A percentile compares a stretch with the other conserved stretches of the same genome.
Evolutionary conservation across 2,797 vertebrate species (phyloP).

Genomic region (Schizopygopsis malacanthus): DNA sequence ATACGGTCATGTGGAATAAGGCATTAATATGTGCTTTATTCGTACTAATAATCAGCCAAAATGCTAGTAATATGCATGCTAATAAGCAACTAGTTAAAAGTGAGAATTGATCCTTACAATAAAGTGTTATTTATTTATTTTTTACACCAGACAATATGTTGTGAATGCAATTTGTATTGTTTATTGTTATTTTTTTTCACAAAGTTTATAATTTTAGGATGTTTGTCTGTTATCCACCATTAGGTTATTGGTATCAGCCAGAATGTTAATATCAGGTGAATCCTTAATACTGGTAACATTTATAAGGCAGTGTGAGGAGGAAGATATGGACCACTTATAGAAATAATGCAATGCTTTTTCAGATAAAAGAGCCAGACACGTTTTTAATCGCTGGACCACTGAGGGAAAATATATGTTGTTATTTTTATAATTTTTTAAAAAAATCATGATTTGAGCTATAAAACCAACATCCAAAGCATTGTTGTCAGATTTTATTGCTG

Average conservation of each 20-base stretch:
- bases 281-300: neutral
- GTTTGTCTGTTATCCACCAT: too few relatives aligned
- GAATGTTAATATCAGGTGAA: neutral
- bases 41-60: neutral
- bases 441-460: neutral
- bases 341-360: neutral
- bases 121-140: too few relatives aligned
- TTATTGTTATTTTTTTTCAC: too few relatives aligned
- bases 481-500: too few relatives aligned
- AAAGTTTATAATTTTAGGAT: too few relatives aligned
- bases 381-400: neutral
- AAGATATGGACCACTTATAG: neutral
- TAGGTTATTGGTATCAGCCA: neutral
- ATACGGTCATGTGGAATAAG: neutral
- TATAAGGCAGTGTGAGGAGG: neutral
- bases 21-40: neutral
- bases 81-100: too few relatives aligned
- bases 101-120: too few relatives aligned
- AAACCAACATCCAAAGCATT: neutral
- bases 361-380: neutral
- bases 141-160: too few relatives aligned
- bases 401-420: too few relatives aligned
- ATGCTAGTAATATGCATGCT: neutral
- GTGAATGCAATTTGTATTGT: too few relatives aligned
- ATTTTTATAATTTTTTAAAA: too few relatives aligned